A percentile compares a stretch with the other conserved stretches of the same genome.
Conservation (phyloP, 2,888 invertebrate genomes). For the Caenorhabditis sp. region DNA sequence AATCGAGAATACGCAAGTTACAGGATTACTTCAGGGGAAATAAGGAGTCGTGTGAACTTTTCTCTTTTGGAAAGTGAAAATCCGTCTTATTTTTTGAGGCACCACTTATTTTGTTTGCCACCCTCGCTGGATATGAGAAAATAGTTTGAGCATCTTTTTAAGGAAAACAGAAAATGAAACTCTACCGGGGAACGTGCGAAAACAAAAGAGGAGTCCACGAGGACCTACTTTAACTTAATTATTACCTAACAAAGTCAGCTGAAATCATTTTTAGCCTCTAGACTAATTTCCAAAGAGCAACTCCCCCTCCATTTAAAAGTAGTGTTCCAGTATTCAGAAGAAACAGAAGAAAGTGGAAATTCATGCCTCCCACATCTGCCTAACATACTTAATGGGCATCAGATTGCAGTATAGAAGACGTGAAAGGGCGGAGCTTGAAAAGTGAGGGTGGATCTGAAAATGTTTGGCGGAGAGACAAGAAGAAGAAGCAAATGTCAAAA, state of each 20-base stretch:
- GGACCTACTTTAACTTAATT: background rate
- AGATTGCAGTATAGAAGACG: slow-evolving; percentile 37
- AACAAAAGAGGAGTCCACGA: background rate
- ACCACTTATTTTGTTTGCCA: slow-evolving; percentile 2
- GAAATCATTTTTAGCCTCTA: background rate
- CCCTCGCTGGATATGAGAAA: background rate
- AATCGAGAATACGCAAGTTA: background rate
- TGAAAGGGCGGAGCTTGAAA: slow-evolving; percentile 6
- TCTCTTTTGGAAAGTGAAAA: background rate
- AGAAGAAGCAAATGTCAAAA: slow-evolving; percentile 1
- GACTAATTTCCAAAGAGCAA: background rate
- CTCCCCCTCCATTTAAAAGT: background rate
- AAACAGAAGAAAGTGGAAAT: background rate
- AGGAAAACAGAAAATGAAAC: background rate
- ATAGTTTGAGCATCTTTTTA: background rate
- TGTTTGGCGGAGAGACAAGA: background rate
- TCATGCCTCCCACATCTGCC: slow-evolving; percentile 18
- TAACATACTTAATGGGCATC: slow-evolving; percentile 45
- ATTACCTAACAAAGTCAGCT: background rate
- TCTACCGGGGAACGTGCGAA: background rate
- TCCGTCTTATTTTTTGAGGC: background rate
- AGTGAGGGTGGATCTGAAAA: slow-evolving; percentile 8
- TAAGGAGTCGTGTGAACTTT: slow-evolving; percentile 11
- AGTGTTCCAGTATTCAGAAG: background rate
- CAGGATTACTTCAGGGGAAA: background rate